phyloP scores from a whole-genome alignment of 2,113 vertebrate genomes.

The Garra rufa region DNA sequence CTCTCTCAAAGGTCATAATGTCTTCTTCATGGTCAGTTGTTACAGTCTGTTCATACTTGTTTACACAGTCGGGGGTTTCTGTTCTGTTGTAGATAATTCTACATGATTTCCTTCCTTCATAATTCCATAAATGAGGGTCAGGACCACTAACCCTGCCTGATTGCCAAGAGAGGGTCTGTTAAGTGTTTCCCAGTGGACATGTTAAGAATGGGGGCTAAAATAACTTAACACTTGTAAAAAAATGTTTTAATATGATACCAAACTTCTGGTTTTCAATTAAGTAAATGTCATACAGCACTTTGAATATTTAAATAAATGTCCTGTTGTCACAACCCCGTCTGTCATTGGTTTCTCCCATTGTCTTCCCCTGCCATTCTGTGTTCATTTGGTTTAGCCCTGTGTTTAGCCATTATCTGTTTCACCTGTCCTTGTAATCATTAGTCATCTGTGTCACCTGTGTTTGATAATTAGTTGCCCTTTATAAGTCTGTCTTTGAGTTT shows the following conservation, averaged over 20 bases:
- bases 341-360: too few species aligned
- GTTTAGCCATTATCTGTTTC: too few species aligned
- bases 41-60: constrained; percentile 17
- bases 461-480: too few species aligned
- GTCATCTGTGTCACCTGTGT: too few species aligned
- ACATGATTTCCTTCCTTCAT: neutral
- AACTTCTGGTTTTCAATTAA: neutral
- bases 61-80: constrained; percentile 20
- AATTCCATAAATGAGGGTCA: neutral
- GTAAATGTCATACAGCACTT: constrained; percentile 9
- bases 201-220: neutral
- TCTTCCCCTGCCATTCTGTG: too few species aligned
- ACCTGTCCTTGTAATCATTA: too few species aligned
- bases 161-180: constrained; percentile 4
- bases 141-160: neutral
- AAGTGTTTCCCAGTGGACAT: neutral
- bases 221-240: neutral
- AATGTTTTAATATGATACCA: neutral
- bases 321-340: too few species aligned
- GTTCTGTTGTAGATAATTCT: neutral
- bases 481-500: too few species aligned
- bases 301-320: constrained; percentile 14
- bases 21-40: neutral
- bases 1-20: neutral
- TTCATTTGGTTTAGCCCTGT: too few species aligned